Conservation (phyloP, 2,797 vertebrate genomes). For the Delichon dasypus region DNA sequence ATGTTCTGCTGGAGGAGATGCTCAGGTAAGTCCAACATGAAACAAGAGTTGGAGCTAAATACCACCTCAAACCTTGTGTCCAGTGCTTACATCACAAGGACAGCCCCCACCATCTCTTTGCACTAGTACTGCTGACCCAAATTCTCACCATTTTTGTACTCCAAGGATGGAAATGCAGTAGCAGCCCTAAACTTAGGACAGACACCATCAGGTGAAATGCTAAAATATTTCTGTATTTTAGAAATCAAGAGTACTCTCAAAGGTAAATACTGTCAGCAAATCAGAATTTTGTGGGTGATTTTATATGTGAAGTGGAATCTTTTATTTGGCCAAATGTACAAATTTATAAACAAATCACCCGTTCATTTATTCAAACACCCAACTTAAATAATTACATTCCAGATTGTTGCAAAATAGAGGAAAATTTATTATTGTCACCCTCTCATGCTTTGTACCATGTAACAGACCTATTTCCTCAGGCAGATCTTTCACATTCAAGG, state of each 20-base stretch:
- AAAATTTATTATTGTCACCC: neutral
- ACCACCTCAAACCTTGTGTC: neutral
- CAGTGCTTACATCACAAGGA: neutral
- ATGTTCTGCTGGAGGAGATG: neutral
- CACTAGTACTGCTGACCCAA: neutral
- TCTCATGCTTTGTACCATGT: neutral
- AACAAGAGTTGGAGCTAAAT: neutral
- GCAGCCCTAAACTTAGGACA: neutral
- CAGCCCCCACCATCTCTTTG: neutral
- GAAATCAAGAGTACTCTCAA: neutral
- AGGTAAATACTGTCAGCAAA: neutral
- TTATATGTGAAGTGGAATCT: neutral
- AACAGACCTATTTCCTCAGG: neutral
- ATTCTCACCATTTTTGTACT: neutral
- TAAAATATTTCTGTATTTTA: neutral
- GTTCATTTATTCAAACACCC: neutral
- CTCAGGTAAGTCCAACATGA: neutral
- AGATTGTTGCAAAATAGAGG: neutral
- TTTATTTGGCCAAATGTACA: neutral
- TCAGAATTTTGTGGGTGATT: neutral
- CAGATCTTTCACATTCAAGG: neutral
- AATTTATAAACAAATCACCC: neutral
- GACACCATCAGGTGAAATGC: neutral
- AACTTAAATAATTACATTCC: neutral
- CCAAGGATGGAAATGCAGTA: neutral